These are phyloP conservation scores for Tenodera sinensis DNA, from an alignment of 2,888 invertebrate genomes.

Conservation along the genomic window DNA sequence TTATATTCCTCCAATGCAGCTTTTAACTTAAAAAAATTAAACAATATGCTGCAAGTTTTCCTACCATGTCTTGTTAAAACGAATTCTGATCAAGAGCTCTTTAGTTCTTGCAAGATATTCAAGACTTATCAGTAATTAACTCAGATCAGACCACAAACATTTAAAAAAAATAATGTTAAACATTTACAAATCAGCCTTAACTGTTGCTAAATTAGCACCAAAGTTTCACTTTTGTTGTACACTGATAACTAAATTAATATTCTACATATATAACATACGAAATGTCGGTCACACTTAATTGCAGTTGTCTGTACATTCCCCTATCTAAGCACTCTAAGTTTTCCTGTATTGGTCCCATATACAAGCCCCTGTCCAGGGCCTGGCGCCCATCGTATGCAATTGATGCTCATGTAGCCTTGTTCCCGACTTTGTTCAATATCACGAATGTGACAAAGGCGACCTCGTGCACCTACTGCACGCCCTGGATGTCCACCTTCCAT, in stretches of 20 bases:
- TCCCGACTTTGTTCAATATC: conserved; percentile 62
- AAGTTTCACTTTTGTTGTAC: background rate
- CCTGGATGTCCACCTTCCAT: conserved; percentile 38
- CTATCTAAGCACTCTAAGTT: conserved; percentile 61
- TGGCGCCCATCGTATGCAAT: conserved; percentile 82
- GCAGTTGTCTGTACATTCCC: background rate
- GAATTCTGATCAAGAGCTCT: background rate
- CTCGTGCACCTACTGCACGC: conserved; percentile 30
- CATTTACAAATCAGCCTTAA: background rate
- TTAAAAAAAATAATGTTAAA: background rate
- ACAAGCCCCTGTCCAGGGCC: conserved; percentile 78
- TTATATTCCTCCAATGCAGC: background rate
- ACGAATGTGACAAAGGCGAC: conserved; percentile 45
- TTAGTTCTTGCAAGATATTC: background rate
- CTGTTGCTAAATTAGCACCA: background rate
- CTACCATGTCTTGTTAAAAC: background rate
- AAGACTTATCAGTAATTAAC: background rate
- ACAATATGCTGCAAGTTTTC: no score
- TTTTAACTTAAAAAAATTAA: no score
- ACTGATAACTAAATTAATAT: background rate
- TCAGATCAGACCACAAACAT: background rate
- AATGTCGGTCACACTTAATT: background rate
- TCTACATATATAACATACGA: background rate
- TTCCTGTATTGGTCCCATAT: conserved; percentile 82
- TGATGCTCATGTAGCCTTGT: conserved; percentile 68